Base-by-base conservation (phyloP, 2,888 invertebrate genomes). In the Eubasilissa splendida region DNA sequence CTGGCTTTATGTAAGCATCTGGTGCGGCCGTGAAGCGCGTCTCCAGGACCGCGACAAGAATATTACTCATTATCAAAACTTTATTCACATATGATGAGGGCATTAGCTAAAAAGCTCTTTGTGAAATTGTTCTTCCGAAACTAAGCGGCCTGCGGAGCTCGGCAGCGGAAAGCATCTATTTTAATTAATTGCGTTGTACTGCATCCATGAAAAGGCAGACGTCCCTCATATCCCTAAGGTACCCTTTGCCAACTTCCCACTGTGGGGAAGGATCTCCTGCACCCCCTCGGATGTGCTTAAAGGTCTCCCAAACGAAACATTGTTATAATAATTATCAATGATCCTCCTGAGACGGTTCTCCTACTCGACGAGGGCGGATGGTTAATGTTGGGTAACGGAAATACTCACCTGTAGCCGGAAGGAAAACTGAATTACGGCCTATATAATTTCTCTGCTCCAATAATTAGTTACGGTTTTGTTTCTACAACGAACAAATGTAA, bases 281-380 rank as follows among this genome's bases (percentile, higher is more conserved):
- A 84, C 76, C 78, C 80, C 66, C 82, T 75, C 81, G 71, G 82
- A 84, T 84, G 80, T 83, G 81, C 83, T 83, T 82, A 82, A 84
- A 86, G 85, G 87, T 86, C 86, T 87, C 87, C 82, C 84, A 81
- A 83, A 83, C 84, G 83, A 81, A 84, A 84, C 84, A 84, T 84
- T 84, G 84, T 84, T 84, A 83, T 90, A 89, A 91, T 90, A 90
- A 90, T 90, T 91, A 90, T 89, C 90, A 89, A 89, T 89, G 89
- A 87, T 87, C 88, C 90, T 88, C 87, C 65, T 56, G 82, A 79
- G 82, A 77, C 42, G 74, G 77, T 73, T 73, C 76, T 60, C 80
- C 52, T 65, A 14, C 56, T 79, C 79, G 58, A 66, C 54, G 70
- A 80, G 70, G 60, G 68, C 52, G 60, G n/a, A 65, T 52, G 77